A percentile compares a stretch with the other conserved stretches of the same genome.
phyloP scores from a whole-genome alignment of 35 echinoderm and acorn worm genomes.

The Eucidaris tribuloides region DNA sequence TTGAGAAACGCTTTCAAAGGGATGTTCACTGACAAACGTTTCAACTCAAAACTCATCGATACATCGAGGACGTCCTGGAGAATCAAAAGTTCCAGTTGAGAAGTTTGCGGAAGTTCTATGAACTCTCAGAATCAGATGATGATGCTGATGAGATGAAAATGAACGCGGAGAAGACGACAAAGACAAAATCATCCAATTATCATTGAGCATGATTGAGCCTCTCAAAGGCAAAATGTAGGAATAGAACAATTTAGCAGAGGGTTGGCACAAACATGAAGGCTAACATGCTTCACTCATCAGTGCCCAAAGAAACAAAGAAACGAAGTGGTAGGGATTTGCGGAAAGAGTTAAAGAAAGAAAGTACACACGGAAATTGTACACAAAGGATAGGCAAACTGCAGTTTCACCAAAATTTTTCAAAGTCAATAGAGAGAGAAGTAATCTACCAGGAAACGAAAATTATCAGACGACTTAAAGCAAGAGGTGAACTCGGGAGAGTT shows the following conservation, averaged over 20 bases:
- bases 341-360: slow-evolving; percentile 21
- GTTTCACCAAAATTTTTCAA: not conserved
- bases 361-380: too few relatives aligned
- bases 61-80: slow-evolving; percentile 86
- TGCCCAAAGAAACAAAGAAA: too few relatives aligned
- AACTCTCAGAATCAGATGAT: slow-evolving; percentile 67
- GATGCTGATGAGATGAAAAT: slow-evolving; percentile 36
- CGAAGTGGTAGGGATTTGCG: slow-evolving; percentile 17
- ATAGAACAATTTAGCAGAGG: too few relatives aligned
- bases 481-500: not conserved
- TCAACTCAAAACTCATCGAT: slow-evolving; percentile 90
- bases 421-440: too few relatives aligned
- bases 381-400: too few relatives aligned
- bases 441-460: too few relatives aligned
- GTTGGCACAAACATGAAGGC: too few relatives aligned
- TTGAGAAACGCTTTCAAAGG: slow-evolving; percentile 79
- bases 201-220: too few relatives aligned
- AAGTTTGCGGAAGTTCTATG: slow-evolving; percentile 86
- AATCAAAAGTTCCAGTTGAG: slow-evolving; percentile 61
- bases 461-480: too few relatives aligned
- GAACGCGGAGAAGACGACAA: not conserved
- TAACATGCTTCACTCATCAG: too few relatives aligned
- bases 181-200: too few relatives aligned
- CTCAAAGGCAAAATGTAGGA: too few relatives aligned
- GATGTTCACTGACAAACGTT: slow-evolving; percentile 93